Evolutionary conservation across 1,140 invertebrate species (phyloP).

Genomic region (Drosophila saltans): DNA sequence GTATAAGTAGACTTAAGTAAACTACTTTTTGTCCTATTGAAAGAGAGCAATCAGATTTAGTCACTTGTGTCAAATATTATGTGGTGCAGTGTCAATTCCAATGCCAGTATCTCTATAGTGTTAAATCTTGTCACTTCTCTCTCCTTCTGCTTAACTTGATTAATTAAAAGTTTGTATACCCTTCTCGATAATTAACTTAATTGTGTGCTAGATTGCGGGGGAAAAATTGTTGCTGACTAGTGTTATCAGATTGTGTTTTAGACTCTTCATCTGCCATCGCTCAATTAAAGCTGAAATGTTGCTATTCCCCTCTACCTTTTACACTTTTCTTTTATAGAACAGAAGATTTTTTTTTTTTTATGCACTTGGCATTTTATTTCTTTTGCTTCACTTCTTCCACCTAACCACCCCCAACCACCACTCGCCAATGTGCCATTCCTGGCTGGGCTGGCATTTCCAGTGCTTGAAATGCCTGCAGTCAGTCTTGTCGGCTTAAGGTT

Average conservation of each 20-base stretch:
- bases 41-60: too few relatives aligned
- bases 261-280: slow-evolving; percentile 43
- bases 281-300: slow-evolving; percentile 72
- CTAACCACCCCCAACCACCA: slow-evolving; percentile 15
- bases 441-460: slow-evolving; percentile 62
- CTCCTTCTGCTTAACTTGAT: not conserved
- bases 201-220: not conserved
- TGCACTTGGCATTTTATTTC: slow-evolving; percentile 68
- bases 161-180: not conserved
- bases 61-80: not conserved
- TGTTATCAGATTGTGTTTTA: slow-evolving; percentile 15
- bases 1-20: too few relatives aligned
- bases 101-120: not conserved
- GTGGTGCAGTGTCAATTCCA: not conserved
- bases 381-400: slow-evolving; percentile 27
- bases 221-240: not conserved
- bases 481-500: slow-evolving; percentile 73
- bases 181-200: not conserved
- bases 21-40: too few relatives aligned
- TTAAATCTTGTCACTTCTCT: not conserved
- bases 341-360: slow-evolving; percentile 42
- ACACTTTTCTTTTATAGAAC: slow-evolving; percentile 39
- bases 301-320: slow-evolving; percentile 1
- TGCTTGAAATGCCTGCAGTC: slow-evolving; percentile 60
- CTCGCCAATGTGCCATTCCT: slow-evolving; percentile 58